Evolutionary conservation across 2,113 vertebrate genomes (phyloP).

Genomic region (Ploceus nigricollis): DNA sequence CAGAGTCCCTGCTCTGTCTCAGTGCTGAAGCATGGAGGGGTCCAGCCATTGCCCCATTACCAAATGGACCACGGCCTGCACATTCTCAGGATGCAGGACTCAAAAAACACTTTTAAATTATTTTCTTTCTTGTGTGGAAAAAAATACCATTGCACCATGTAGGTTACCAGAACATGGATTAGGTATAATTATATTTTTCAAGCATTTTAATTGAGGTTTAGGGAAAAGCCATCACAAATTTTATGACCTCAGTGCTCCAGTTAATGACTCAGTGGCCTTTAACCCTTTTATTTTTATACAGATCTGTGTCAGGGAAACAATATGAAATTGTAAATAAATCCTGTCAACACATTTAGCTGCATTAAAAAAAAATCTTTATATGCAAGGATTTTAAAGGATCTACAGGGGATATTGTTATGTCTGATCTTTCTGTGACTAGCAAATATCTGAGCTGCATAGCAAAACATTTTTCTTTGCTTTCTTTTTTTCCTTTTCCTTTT

Average conservation of each 20-base stretch:
- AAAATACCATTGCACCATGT: neutral
- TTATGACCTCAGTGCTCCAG: neutral
- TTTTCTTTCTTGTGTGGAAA: neutral
- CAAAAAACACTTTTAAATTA: neutral
- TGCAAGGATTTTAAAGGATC: slow-evolving; percentile 34
- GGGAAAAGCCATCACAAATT: neutral
- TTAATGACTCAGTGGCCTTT: neutral
- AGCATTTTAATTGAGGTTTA: neutral
- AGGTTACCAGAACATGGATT: neutral
- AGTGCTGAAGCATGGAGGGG: neutral
- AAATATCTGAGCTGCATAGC: neutral
- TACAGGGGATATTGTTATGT: neutral
- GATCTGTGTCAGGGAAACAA: neutral
- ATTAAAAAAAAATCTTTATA: neutral
- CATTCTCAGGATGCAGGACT: neutral
- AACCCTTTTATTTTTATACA: slow-evolving; percentile 3
- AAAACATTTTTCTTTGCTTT: neutral
- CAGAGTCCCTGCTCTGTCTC: neutral
- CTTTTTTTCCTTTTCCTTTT: rapidly evolving
- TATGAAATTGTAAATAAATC: slow-evolving; percentile 10
- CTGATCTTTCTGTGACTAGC: neutral
- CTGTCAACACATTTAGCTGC: neutral
- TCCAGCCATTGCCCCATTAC: neutral
- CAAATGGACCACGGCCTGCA: neutral
- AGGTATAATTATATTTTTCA: neutral